Evolutionary conservation across 2,113 vertebrate genomes (phyloP).

Genomic region (Macquaria ambigua): DNA sequence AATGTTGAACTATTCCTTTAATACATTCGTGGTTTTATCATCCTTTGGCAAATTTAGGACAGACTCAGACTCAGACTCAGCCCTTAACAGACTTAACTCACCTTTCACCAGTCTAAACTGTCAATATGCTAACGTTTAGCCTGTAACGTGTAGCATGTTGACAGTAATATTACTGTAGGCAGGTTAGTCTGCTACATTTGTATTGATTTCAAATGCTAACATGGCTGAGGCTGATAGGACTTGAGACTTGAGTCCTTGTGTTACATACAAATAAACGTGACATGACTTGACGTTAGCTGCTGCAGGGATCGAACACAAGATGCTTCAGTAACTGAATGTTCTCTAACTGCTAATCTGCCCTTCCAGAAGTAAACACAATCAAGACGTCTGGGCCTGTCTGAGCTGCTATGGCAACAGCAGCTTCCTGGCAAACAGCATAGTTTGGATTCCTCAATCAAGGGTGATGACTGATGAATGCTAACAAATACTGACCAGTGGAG

Average conservation of each 20-base stretch:
- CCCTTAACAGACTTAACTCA: no score
- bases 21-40: no score
- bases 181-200: not conserved
- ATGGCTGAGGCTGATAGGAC: not conserved
- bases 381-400: constrained; percentile 41
- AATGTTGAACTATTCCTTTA: no score
- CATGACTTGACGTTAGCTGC: constrained; percentile 15
- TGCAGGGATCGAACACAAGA: not conserved
- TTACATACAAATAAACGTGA: not conserved
- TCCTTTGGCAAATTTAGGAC: no score
- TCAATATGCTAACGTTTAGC: no score
- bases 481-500: constrained; percentile 1
- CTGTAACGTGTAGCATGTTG: no score
- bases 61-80: no score
- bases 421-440: constrained; percentile 14
- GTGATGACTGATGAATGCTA: constrained; percentile 8
- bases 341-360: constrained; percentile 9
- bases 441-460: constrained; percentile 21
- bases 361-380: constrained; percentile 28
- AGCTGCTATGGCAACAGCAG: constrained; percentile 13
- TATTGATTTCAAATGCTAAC: not conserved
- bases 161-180: not conserved
- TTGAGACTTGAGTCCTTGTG: no score
- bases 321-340: not conserved
- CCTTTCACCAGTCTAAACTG: no score